phyloP scores from a whole-genome alignment of 2,113 vertebrate genomes.

The Chaetodon trifascialis region DNA sequence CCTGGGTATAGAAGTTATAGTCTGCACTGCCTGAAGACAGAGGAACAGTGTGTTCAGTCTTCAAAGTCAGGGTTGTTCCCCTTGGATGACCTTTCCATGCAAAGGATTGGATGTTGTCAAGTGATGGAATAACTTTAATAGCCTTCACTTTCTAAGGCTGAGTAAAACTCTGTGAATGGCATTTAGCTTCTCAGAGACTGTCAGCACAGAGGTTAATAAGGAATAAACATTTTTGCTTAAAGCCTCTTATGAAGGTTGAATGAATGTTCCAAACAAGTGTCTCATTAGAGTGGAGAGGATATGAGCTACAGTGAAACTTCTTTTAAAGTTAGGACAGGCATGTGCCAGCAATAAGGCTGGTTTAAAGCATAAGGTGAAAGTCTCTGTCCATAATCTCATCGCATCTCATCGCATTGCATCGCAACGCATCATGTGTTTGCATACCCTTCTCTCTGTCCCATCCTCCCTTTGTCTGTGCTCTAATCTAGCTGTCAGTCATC shows the following conservation, averaged over 20 bases:
- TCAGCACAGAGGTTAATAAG: conserved; percentile 25
- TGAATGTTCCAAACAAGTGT: conserved; percentile 12
- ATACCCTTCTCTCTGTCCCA: background rate
- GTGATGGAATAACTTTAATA: conserved; percentile 14
- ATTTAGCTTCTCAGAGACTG: conserved; percentile 26
- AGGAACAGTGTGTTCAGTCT: background rate
- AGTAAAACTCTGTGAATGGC: conserved; percentile 24
- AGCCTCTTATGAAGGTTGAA: conserved; percentile 28
- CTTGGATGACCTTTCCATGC: background rate
- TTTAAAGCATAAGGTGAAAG: conserved; percentile 1
- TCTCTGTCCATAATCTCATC: too few species aligned
- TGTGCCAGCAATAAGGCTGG: background rate
- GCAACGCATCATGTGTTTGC: conserved; percentile 7
- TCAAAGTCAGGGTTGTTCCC: background rate
- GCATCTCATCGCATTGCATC: too few species aligned
- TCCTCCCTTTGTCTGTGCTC: conserved; percentile 32
- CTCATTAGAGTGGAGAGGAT: conserved; percentile 29
- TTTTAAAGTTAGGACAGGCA: background rate
- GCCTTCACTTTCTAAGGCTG: background rate
- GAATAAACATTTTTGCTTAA: conserved; percentile 35
- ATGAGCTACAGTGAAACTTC: background rate
- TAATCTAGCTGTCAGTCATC: conserved; percentile 78
- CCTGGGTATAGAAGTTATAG: too few species aligned
- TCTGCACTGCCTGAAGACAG: background rate
- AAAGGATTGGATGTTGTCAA: conserved; percentile 28